Evolutionary conservation across 2,113 vertebrate genomes (phyloP), one percentile per base, ranked within the genome.

Genomic region (Pelmatolapia mariae): DNA sequence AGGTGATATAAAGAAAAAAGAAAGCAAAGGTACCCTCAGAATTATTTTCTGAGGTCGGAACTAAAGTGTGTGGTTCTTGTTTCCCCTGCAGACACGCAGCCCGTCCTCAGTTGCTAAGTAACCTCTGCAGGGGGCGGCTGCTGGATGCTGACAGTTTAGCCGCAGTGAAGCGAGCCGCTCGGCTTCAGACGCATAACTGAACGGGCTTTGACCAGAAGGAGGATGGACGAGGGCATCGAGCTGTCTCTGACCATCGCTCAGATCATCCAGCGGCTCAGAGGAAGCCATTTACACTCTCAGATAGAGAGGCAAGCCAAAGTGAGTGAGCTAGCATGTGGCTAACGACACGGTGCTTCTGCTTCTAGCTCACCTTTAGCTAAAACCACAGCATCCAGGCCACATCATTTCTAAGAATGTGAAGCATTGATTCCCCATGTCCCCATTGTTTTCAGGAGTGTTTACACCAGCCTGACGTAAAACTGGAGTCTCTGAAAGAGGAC

Each of bases 221-320:
- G 13, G 97, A 95, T 97, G 96, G 97, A 98, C 29, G 97, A 97
- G 80, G 96, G 96, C 31, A 88, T 94, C 13, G 97, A 97, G 81
- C 91, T 99, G 19, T 98, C 98, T 1, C 94, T 97, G 93, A 96
- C 95, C 76, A 97, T 99, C 78, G 97, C 97, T 8, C 98, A 98
- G 36, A 96, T 99, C 57, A 97, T 98, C 12, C 97, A 97, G 91
- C 97, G 97, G 80, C 97, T 99, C 89, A 97, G 96, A 86, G 97
- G 97, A 92, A 98, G 96, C 86, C 96, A 94, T 89, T 92, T 99
- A 80, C 97, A 99, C 95, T 96, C 98, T 1, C 97, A 98, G 95
- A 95, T 99, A 95, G 98, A 99, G 94, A 97, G 96, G 73, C 97
- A 98, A 94, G 98, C 98, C 89, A 98, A 97, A 97, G 98, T 99